A percentile compares a stretch with the other conserved stretches of the same genome.
Evolutionary conservation across 2,888 invertebrate genomes (phyloP).

Genomic region (Melanostoma mellinum): DNA sequence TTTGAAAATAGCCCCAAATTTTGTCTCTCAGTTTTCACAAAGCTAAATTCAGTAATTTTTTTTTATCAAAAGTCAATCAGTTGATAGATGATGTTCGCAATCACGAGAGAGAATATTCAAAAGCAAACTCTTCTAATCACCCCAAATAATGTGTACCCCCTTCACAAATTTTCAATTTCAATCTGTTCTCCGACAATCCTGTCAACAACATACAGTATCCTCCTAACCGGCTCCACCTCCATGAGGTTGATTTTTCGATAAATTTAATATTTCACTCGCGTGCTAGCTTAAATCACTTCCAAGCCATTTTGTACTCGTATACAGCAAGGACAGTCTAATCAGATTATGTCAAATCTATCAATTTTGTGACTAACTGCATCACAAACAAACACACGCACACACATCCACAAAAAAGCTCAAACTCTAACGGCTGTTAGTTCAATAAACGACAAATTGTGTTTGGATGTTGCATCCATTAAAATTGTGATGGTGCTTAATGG

Average conservation of each 20-base stretch:
- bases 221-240: not conserved
- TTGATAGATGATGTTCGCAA: no score
- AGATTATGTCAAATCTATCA: slow-evolving; percentile 71
- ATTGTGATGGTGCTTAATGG: slow-evolving; percentile 44
- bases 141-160: slow-evolving; percentile 40
- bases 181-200: slow-evolving; percentile 27
- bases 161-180: slow-evolving; percentile 47
- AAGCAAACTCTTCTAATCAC: slow-evolving; percentile 18
- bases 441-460: slow-evolving; percentile 69
- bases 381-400: not conserved
- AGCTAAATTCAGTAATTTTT: no score
- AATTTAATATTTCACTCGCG: slow-evolving; percentile 54
- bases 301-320: slow-evolving; percentile 9
- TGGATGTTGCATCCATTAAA: slow-evolving; percentile 55
- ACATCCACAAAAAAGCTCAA: slow-evolving; percentile 22
- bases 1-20: no score
- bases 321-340: slow-evolving; percentile 44
- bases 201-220: slow-evolving; percentile 34
- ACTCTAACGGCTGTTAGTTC: slow-evolving; percentile 57
- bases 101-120: not conserved
- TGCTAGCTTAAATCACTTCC: slow-evolving; percentile 49
- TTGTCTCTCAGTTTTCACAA: no score
- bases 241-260: slow-evolving; percentile 19
- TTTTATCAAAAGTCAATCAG: no score
- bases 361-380: slow-evolving; percentile 57